A percentile compares a stretch with the other conserved stretches of the same genome.
Conservation (phyloP, 2,888 invertebrate species). For the Pachymerium ferrugineum region DNA sequence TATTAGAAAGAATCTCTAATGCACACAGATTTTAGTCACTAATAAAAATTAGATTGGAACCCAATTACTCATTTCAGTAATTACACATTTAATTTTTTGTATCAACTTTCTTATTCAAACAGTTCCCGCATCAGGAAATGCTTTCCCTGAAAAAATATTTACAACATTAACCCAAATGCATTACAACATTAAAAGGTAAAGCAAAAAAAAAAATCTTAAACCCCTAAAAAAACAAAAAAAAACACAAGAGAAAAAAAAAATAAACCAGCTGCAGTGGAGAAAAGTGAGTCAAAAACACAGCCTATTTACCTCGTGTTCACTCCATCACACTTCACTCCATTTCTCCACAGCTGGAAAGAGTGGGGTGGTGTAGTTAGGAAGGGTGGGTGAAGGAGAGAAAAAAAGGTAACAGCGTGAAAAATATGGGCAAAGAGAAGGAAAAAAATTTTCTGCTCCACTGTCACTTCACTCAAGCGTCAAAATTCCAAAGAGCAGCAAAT, state of each 20-base stretch:
- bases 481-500: constrained; percentile 1
- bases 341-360: neutral
- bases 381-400: neutral
- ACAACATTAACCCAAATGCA: neutral
- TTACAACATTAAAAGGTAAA: neutral
- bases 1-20: too few relatives aligned
- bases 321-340: neutral
- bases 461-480: neutral
- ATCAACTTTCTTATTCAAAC: too few relatives aligned
- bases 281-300: neutral
- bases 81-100: too few relatives aligned
- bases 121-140: too few relatives aligned
- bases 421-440: neutral
- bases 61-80: too few relatives aligned
- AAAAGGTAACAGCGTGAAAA: neutral
- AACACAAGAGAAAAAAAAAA: neutral
- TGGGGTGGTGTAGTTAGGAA: too few relatives aligned
- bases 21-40: too few relatives aligned
- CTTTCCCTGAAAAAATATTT: too few relatives aligned
- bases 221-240: neutral
- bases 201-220: neutral
- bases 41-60: too few relatives aligned
- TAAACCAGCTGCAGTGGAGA: neutral
- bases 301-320: neutral
- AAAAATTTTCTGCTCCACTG: neutral